Evolutionary conservation across 1,140 invertebrate genomes (phyloP), one percentile per base, ranked within the genome.

Genomic region (Heliconius hermathena): DNA sequence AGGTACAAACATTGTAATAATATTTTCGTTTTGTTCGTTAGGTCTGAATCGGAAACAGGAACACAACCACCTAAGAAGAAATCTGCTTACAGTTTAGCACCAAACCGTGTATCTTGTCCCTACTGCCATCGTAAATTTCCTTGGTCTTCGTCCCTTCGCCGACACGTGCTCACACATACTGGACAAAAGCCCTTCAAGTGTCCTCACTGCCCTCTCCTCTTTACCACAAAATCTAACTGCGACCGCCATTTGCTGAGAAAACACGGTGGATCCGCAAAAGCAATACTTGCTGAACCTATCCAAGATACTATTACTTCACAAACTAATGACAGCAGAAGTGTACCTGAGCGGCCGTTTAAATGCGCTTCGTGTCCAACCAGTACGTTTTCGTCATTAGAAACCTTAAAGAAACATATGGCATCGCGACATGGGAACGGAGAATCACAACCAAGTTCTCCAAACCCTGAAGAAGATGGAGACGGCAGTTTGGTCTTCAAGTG

Each of bases 111-210:
- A 0, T 96, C 97, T 13, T 99, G 99, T 90, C 98, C 98, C 0
- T 99, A 98, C 86, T 99, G 99, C 91, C 96, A 97, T 72, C 95
- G 98, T 36, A 98, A 98, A 87, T 99, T 99, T 90, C 99, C 99
- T 0, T 99, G 99, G 99, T 97, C 97, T 5, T 99, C 98, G 18
- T 99, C 98, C 0, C 95, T 99, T 16, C 96, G 98, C 4, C 95
- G 98, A 4, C 99, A 99, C 91, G 97, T 99, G 36, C 95, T 99
- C 0, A 99, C 98, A 0, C 98, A 99, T 87, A 99, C 98, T 6
- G 99, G 99, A 6, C 98, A 99, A 90, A 99, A 99, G 88, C 99
- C 99, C 0, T 99, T 97, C 94, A 98, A 99, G 89, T 99, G 99
- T 92, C 97, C 97, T 1, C 97, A 98, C 83, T 99, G 99, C 89